Conservation (phyloP, 2,113 vertebrate species). For the Neogale vison region DNA sequence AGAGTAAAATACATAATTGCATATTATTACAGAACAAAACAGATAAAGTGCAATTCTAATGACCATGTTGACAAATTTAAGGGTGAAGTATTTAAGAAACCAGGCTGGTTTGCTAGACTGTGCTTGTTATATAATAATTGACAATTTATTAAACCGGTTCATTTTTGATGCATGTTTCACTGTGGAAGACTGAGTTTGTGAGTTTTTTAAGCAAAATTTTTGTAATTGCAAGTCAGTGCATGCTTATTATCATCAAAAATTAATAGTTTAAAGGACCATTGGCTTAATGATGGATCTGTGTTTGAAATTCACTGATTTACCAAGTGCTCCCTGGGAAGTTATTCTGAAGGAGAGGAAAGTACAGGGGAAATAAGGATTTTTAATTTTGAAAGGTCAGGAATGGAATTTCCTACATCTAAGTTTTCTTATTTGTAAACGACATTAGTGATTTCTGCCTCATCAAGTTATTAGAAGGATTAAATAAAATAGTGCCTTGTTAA, state of each 20-base stretch:
- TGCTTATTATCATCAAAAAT: background rate
- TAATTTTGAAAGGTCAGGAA: background rate
- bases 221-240: background rate
- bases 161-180: background rate
- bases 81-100: background rate
- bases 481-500: slow-evolving; percentile 29
- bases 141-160: background rate
- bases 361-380: background rate
- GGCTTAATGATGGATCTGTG: background rate
- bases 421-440: background rate
- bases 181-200: background rate
- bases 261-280: background rate
- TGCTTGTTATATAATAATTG: background rate
- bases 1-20: background rate
- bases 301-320: background rate
- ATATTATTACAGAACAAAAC: background rate
- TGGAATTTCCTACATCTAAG: background rate
- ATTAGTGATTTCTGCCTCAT: background rate
- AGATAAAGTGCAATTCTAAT: background rate
- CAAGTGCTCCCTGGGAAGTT: background rate
- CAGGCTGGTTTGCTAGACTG: background rate
- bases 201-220: background rate
- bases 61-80: background rate
- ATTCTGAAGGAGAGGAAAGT: background rate
- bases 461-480: slow-evolving; percentile 7